Base-by-base conservation (phyloP, 2,113 vertebrate species). In the Ceyx margarethae region DNA sequence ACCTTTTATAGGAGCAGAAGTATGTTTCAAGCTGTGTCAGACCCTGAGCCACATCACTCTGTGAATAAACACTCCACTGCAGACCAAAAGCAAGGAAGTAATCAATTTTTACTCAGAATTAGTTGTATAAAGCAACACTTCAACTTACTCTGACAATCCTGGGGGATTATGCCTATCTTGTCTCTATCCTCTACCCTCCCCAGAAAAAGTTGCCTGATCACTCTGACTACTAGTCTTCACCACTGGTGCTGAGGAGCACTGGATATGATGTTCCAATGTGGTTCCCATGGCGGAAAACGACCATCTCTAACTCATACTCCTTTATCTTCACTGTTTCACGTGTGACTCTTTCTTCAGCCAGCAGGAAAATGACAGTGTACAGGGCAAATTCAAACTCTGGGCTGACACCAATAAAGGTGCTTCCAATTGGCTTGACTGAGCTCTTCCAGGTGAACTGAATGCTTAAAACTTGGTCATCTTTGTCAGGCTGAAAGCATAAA, bases 371-470 rank as follows among this genome's bases (percentile, higher is more conserved):
- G 35, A 98, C 54, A 15, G 98, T 98, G 92, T 98, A 99, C 62
- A 99, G 91, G 20, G 98, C 98, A 20, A 99, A 95, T 80, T 99
- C 98, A 2, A 98, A 98, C 94, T 98, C 98, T 0, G 97, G 98
- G 80, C 98, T 99, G 72, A 98, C 98, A 1, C 98, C 98, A 5
- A 98, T 97, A 57, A 98, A 99, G 58, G 92, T 98, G 89, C 98
- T 97, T 10, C 98, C 98, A 1, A 98, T 5, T 0, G 98, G 98
- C 84, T 98, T 99, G 57, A 98, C 97, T 15, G 97, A 73, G 6
- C 96, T 97, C 79, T 98, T 99, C 98, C 98, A 98, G 81, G 98
- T 98, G 97, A 99, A 99, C 97, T 98, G 98, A 72, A 98, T 97
- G 92, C 95, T 99, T 91, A 99, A 92, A 86, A 99, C 96, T 13